A percentile compares a stretch with the other conserved stretches of the same genome.
Evolutionary conservation across 2,888 invertebrate species (phyloP).

Genomic region (Thelaira solivaga): DNA sequence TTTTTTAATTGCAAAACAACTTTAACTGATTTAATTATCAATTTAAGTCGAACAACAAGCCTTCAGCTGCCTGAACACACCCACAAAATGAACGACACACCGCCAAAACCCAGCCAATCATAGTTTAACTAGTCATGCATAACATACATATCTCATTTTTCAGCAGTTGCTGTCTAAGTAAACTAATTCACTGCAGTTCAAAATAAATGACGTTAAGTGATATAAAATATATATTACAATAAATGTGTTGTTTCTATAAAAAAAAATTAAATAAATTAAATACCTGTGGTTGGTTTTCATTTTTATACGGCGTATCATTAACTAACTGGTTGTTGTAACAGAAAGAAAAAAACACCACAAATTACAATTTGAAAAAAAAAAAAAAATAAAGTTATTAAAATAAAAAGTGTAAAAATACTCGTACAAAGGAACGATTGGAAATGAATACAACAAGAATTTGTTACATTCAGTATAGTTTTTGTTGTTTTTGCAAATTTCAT

Average conservation of each 20-base stretch:
- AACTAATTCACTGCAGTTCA: slow-evolving; percentile 4
- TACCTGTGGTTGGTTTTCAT: slow-evolving; percentile 30
- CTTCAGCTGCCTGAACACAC: not conserved
- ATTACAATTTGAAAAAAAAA: not conserved
- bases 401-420: no score
- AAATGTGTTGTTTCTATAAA: slow-evolving; percentile 10
- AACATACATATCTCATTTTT: slow-evolving; percentile 52
- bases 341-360: not conserved
- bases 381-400: no score
- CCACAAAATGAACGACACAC: slow-evolving; percentile 64
- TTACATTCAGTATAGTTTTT: slow-evolving; percentile 28
- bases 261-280: slow-evolving; percentile 14
- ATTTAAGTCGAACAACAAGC: not conserved
- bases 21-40: slow-evolving; percentile 13
- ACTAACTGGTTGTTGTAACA: slow-evolving; percentile 37
- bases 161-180: not conserved
- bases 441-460: slow-evolving; percentile 10
- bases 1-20: not conserved
- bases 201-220: slow-evolving; percentile 29
- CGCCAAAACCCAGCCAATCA: slow-evolving; percentile 65
- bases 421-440: no score
- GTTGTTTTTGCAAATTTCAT: slow-evolving; percentile 18
- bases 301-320: not conserved
- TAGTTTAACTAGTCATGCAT: slow-evolving; percentile 48
- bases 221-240: slow-evolving; percentile 2